Conservation (phyloP, 2,797 vertebrate species). For the Lacerta bilineata region DNA sequence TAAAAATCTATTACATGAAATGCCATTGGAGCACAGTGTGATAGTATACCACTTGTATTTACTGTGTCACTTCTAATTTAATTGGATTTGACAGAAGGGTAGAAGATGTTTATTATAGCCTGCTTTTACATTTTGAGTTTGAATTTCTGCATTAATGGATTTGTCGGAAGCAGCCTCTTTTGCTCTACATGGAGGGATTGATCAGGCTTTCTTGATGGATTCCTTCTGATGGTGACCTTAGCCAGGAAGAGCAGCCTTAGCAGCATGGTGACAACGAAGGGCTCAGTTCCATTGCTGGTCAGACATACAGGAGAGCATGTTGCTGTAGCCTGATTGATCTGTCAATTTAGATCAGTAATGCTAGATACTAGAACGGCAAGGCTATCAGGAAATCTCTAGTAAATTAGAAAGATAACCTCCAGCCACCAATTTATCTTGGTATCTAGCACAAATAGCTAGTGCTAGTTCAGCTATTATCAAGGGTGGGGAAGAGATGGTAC, state of each 20-base stretch:
- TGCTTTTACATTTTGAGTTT: background rate
- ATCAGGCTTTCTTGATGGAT: rapidly evolving
- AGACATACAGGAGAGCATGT: background rate
- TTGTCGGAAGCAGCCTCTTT: background rate
- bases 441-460: constrained; percentile 38
- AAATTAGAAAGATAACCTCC: constrained; percentile 59
- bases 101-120: background rate
- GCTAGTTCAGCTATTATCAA: constrained; percentile 52
- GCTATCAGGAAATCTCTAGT: constrained; percentile 60
- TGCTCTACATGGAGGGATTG: background rate
- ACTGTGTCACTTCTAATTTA: constrained; percentile 10
- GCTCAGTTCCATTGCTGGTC: background rate
- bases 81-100: constrained; percentile 30
- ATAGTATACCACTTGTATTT: constrained; percentile 26
- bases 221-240: background rate
- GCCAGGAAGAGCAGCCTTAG: background rate
- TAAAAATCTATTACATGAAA: constrained; percentile 30
- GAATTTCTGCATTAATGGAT: constrained; percentile 34
- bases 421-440: constrained; percentile 61
- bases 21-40: background rate
- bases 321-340: constrained; percentile 51
- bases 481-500: constrained; percentile 44
- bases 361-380: constrained; percentile 51
- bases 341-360: constrained; percentile 57
- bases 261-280: background rate